Evolutionary conservation across 2,888 invertebrate species (phyloP).

Genomic region (Eucera pruinosa): DNA sequence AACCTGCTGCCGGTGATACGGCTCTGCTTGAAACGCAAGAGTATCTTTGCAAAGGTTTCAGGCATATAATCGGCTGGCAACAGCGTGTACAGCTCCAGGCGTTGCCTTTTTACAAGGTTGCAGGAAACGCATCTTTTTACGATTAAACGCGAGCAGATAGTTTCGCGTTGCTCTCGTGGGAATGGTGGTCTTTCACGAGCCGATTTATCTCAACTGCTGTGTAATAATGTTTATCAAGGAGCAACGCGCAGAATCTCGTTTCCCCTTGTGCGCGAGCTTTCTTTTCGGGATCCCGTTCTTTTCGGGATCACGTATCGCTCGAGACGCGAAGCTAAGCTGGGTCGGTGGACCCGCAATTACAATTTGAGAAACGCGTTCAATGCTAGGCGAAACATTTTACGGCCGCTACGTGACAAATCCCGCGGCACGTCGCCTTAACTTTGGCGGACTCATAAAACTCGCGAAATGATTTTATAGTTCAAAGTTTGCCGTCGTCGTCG

Average conservation of each 20-base stretch:
- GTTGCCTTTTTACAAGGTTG: neutral
- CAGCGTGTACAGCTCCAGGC: neutral
- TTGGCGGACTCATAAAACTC: conserved; percentile 35
- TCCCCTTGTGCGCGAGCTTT: neutral
- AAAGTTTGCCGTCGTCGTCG: conserved; percentile 24
- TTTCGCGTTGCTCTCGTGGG: neutral
- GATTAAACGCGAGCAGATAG: conserved; percentile 27
- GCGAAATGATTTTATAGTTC: conserved; percentile 39
- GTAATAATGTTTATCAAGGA: neutral
- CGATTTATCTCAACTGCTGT: neutral
- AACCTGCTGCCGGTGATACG: neutral
- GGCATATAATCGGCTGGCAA: neutral
- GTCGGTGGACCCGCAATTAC: conserved; percentile 19
- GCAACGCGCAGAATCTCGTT: neutral
- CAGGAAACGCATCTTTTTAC: conserved; percentile 8
- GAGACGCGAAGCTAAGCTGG: neutral
- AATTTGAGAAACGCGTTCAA: conserved; percentile 34
- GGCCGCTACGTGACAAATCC: conserved; percentile 47
- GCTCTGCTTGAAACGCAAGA: neutral
- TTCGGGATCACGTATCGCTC: neutral
- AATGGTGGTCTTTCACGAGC: neutral
- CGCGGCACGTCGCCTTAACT: conserved; percentile 37
- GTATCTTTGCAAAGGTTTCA: no score
- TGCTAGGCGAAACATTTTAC: conserved; percentile 36
- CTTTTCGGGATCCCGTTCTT: neutral